Evolutionary conservation across 2,888 invertebrate species (phyloP).

Genomic region (Microplitis manilae): DNA sequence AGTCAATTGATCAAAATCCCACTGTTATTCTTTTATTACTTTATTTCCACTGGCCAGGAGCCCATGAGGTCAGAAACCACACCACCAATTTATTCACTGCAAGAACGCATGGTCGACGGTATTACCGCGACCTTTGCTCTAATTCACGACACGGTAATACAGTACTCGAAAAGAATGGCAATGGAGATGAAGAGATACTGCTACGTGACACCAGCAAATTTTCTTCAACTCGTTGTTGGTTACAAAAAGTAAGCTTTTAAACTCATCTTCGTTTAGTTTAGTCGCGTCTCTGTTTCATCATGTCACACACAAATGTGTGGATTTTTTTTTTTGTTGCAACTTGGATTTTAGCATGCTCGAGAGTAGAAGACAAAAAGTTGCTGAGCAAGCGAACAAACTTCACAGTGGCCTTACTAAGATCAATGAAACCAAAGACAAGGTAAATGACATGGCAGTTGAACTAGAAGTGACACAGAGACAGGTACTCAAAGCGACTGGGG

Average conservation of each 20-base stretch:
- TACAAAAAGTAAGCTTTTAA: conserved; percentile 81
- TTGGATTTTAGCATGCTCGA: conserved; percentile 77
- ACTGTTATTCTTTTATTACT: conserved; percentile 11
- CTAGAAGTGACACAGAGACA: conserved; percentile 83
- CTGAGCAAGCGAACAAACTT: conserved; percentile 84
- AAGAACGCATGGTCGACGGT: conserved; percentile 77
- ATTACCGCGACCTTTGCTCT: conserved; percentile 85
- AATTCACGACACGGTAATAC: conserved; percentile 87
- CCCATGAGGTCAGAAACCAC: conserved; percentile 52
- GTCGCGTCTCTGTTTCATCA: not conserved
- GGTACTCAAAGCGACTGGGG: conserved; percentile 83
- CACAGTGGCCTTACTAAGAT: conserved; percentile 89
- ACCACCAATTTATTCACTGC: conserved; percentile 59
- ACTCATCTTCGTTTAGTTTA: conserved; percentile 2
- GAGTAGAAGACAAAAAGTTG: conserved; percentile 80
- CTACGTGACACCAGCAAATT: conserved; percentile 92
- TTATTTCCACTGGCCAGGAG: conserved; percentile 55
- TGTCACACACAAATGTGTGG: conserved; percentile 9
- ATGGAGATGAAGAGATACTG: conserved; percentile 85
- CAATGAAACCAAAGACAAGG: conserved; percentile 87
- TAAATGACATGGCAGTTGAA: conserved; percentile 88
- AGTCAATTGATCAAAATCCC: conserved; percentile 21
- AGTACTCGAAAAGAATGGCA: conserved; percentile 82
- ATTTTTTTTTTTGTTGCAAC: not conserved
- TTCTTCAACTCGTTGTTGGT: conserved; percentile 86